Evolutionary conservation across 2,113 vertebrate genomes (phyloP), one percentile per base, ranked within the genome.

Genomic region (Vulpes lagopus): DNA sequence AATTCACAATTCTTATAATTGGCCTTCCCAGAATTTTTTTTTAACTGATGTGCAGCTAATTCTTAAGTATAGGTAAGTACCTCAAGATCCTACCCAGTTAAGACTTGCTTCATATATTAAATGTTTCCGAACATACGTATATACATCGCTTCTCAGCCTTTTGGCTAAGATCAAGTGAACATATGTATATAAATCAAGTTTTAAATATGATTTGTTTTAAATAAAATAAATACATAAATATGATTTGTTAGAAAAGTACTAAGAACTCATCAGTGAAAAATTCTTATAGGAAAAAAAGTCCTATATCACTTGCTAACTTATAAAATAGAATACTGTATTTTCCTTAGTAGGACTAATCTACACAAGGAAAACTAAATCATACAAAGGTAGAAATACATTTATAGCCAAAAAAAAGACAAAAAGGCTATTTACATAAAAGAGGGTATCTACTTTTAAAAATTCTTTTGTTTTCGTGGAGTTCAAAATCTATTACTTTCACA

Each of bases 241-340:
- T 81, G 17, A 96, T 23, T 82, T 81, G 19, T 69, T 84, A 79
- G 65, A 93, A 30, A 82, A 81, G 53, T 35, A 91, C 57, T 51
- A 92, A 67, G n/a, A 97, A 86, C 12, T 62, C n/a, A 74, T 10
- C 10, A 35, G 27, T 35, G 65, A 88, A 95, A 79, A 32, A 27
- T 93, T 62, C 62, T 93, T 92, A 62, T 85, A 67, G 38, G 32
- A 84, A 87, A 84, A 10, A 19, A 80, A 96, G 38, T 89, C 94
- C 51, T 85, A 25, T 35, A n/a, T 30, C 25, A 55, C 83, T 89
- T 73, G 90, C 51, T 89, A 79, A 92, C 32, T 96, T 92, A 8
- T 79, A 97, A 97, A 91, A 94, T 3, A 91, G 38, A 87, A 73
- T 55, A 59, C 7, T 88, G 55, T 51, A 43, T 90, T 83, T 92